Evolutionary conservation across 2,888 invertebrate genomes (phyloP), one percentile per base, ranked within the genome.

Genomic region (Leptarthrus brevirostris): DNA sequence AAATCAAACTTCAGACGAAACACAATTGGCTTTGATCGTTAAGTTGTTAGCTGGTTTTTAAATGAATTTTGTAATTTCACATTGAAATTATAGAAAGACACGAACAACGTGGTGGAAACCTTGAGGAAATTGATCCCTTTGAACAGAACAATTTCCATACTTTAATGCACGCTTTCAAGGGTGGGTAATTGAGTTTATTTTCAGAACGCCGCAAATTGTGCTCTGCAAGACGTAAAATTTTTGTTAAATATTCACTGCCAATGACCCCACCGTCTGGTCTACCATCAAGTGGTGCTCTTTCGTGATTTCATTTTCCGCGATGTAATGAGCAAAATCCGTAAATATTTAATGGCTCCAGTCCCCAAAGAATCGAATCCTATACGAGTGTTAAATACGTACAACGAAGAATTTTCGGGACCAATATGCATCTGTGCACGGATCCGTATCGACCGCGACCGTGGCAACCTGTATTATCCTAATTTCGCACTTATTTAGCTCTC

Each of bases 401-500:
- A 40, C 40, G 36, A 18, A 40, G 24, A 61, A 61, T 61, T 61
- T 36, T 34, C 40, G 40, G 36, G 10, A 34, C 40, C 61, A 16
- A 6, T 40, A 14, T 36, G 36, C 4, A 36, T n/a, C 8, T 16
- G 12, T 12, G 30, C 30, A 0, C 8, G 30, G 30, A 4, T 6
- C 30, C 30, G 8, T 30, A 30, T 36, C 16, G 22, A 61, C 36
- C 18, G 61, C 20, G 20, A 36, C 36, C 16, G 40, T 34, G 61
- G 22, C 18, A 16, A 20, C 61, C 34, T 20, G 18, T 61, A 18
- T 61, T 61, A 61, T 10, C 20, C 40, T 20, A 61, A 61, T 61
- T 61, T 61, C 12, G 20, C 40, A 61, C 61, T 40, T 61, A 61
- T 36, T 61, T 36, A 34, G 40, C 61, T 61, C 36, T 40, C 61